A percentile compares a stretch with the other conserved stretches of the same genome.
Conservation (phyloP, 2,888 invertebrate genomes). For the Malthinus flaveolus region DNA sequence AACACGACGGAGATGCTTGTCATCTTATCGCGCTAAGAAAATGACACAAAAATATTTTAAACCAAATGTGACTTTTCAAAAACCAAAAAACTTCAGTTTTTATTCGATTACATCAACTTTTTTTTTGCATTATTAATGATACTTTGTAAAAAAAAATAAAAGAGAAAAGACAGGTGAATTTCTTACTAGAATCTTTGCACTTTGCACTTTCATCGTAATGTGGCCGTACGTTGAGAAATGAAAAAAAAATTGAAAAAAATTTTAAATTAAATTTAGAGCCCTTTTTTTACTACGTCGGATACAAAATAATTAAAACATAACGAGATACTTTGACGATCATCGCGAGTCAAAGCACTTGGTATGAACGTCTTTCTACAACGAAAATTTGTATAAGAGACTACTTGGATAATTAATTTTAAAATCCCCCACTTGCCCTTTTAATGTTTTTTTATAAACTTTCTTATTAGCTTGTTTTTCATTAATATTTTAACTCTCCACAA, state of each 20-base stretch:
- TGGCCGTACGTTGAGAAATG: neutral
- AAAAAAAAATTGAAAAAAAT: neutral
- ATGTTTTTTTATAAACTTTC: too few relatives aligned
- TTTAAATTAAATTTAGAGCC: neutral
- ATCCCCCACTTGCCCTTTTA: too few relatives aligned
- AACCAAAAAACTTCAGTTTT: constrained; percentile 1
- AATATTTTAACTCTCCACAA: too few relatives aligned
- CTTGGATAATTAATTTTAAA: too few relatives aligned
- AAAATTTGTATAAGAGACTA: constrained; percentile 3
- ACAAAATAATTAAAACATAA: constrained; percentile 12
- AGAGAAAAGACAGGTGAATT: too few relatives aligned
- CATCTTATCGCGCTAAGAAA: constrained; percentile 22
- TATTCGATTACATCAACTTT: neutral
- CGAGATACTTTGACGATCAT: constrained; percentile 12
- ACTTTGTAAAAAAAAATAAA: neutral
- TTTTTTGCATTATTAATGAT: neutral
- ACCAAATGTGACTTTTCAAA: constrained; percentile 12
- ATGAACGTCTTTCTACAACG: neutral
- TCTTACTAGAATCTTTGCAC: too few relatives aligned
- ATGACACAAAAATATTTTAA: constrained; percentile 18
- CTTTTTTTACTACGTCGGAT: constrained; percentile 2
- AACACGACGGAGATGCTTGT: constrained; percentile 25
- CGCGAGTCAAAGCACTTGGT: constrained; percentile 3
- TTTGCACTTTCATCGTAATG: too few relatives aligned
- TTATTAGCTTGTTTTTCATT: too few relatives aligned